phyloP scores from a whole-genome alignment of 2,888 invertebrate species.

The Glyphotaelius pellucidus region DNA sequence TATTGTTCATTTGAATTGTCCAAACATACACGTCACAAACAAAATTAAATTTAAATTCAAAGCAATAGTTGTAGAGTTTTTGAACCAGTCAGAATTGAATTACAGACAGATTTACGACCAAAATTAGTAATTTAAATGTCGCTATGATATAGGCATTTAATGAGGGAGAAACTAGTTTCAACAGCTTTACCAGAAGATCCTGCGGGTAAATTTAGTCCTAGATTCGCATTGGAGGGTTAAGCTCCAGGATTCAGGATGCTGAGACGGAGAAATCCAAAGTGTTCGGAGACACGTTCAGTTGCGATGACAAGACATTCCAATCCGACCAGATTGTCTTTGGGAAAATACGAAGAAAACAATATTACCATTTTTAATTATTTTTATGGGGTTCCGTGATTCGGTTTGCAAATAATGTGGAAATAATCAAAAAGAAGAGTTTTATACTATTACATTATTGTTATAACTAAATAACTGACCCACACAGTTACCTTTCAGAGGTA shows the following conservation, averaged over 20 bases:
- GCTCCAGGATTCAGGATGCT: constrained; percentile 5
- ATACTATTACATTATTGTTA: too few relatives aligned
- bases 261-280: background rate
- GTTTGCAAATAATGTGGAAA: background rate
- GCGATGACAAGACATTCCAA: constrained; percentile 5
- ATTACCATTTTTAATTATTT: background rate
- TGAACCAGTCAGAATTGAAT: too few relatives aligned
- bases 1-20: too few relatives aligned
- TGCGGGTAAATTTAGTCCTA: background rate
- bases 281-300: constrained; percentile 22
- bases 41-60: too few relatives aligned
- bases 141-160: too few relatives aligned
- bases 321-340: background rate
- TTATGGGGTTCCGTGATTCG: background rate
- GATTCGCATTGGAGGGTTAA: background rate
- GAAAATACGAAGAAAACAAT: background rate
- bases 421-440: background rate
- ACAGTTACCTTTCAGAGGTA: too few relatives aligned
- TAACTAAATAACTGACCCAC: too few relatives aligned
- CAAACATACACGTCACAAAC: too few relatives aligned
- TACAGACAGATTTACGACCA: too few relatives aligned
- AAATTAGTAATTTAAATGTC: background rate
- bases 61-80: too few relatives aligned
- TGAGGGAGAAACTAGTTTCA: background rate
- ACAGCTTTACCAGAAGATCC: background rate